A percentile compares a stretch with the other conserved stretches of the same genome.
Conservation (phyloP, 2,888 invertebrate species). For the Drosophila putrida region DNA sequence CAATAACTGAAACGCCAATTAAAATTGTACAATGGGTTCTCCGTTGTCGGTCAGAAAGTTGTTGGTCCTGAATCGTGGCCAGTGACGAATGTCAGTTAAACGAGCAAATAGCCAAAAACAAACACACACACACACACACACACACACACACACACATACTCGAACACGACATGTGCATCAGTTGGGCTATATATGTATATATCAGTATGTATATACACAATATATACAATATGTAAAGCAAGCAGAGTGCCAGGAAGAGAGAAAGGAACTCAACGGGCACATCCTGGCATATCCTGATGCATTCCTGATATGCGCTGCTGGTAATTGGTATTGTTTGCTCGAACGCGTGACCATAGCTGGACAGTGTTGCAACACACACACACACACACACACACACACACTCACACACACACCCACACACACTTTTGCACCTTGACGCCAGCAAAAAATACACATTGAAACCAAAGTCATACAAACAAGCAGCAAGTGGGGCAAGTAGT, state of each 20-base stretch:
- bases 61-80: constrained; percentile 34
- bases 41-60: constrained; percentile 55
- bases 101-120: constrained; percentile 72
- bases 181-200: constrained; percentile 26
- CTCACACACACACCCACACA: constrained; percentile 26
- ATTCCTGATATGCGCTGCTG: constrained; percentile 63
- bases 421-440: constrained; percentile 56
- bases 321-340: constrained; percentile 78
- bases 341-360: constrained; percentile 54
- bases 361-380: constrained; percentile 32
- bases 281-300: constrained; percentile 61
- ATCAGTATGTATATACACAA: background rate
- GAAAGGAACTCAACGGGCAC: constrained; percentile 31
- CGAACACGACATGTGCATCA: constrained; percentile 67
- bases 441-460: constrained; percentile 40
- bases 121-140: constrained; percentile 57
- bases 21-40: constrained; percentile 72
- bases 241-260: constrained; percentile 39
- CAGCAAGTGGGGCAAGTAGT: constrained; percentile 30
- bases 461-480: constrained; percentile 52
- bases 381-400: constrained; percentile 17
- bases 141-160: constrained; percentile 57
- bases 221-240: constrained; percentile 40
- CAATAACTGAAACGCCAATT: constrained; percentile 78
- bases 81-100: constrained; percentile 71